phyloP scores from a whole-genome alignment of 2,113 vertebrate genomes.

The Chunga burmeisteri region DNA sequence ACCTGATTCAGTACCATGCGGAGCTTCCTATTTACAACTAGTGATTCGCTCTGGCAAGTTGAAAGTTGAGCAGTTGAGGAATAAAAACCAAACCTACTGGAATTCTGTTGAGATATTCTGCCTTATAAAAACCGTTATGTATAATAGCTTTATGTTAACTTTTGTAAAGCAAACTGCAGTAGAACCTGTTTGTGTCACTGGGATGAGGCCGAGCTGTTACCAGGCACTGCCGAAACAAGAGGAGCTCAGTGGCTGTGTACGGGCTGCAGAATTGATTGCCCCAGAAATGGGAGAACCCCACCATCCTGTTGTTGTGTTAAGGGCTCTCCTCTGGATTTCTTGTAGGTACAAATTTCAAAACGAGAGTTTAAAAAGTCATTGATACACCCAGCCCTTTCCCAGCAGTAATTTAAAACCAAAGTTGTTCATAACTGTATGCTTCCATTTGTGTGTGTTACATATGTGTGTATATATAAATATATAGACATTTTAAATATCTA shows the following conservation, averaged over 20 bases:
- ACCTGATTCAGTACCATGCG: neutral
- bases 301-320: slow-evolving; percentile 8
- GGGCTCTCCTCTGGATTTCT: slow-evolving; percentile 27
- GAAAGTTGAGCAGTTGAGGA: neutral
- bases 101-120: slow-evolving; percentile 2
- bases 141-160: slow-evolving; percentile 2
- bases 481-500: slow-evolving; percentile 75
- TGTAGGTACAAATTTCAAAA: slow-evolving; percentile 40
- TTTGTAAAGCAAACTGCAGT: neutral
- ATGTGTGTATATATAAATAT: slow-evolving; percentile 36
- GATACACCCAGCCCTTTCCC: neutral
- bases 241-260: rapidly evolving
- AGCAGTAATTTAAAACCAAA: slow-evolving; percentile 76
- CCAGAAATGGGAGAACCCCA: slow-evolving; percentile 17
- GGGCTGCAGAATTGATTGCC: neutral
- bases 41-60: neutral
- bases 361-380: neutral
- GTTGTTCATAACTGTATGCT: slow-evolving; percentile 62
- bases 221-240: neutral
- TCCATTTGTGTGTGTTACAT: slow-evolving; percentile 11
- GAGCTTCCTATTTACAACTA: neutral
- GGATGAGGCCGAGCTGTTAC: neutral
- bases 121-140: neutral
- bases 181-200: neutral
- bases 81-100: neutral